Evolutionary conservation across 2,888 invertebrate genomes (phyloP).

Genomic region (Sarcophaga rosellei): DNA sequence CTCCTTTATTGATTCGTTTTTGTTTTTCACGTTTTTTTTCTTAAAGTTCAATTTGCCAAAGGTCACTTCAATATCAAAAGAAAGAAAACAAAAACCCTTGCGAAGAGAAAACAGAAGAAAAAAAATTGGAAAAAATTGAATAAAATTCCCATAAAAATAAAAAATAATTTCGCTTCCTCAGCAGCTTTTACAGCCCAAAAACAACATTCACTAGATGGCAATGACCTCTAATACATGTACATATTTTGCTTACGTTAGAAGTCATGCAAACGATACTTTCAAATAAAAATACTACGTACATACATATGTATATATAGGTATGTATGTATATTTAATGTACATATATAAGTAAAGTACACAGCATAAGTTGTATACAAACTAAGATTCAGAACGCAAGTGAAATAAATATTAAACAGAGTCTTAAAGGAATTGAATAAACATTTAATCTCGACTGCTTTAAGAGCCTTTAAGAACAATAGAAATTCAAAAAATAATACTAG

Average conservation of each 20-base stretch:
- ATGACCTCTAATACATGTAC: conserved; percentile 53
- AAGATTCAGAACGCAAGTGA: not conserved
- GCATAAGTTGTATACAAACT: not conserved
- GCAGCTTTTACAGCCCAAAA: not conserved
- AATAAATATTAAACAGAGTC: not conserved
- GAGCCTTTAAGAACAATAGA: too few species aligned
- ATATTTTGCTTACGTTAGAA: conserved; percentile 13
- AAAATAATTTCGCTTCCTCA: not conserved
- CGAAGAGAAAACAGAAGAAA: too few species aligned
- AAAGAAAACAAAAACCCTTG: not conserved
- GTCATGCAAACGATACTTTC: conserved; percentile 43
- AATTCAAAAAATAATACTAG: too few species aligned
- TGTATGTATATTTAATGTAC: not conserved
- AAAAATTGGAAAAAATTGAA: too few species aligned
- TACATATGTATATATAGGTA: too few species aligned
- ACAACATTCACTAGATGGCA: conserved; percentile 38
- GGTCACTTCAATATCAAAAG: conserved; percentile 33
- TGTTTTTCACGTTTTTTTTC: not conserved
- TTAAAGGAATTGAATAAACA: conserved; percentile 27
- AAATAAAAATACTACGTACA: not conserved
- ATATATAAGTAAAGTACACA: conserved; percentile 14
- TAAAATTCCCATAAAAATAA: too few species aligned
- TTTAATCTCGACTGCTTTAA: too few species aligned
- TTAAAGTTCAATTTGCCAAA: conserved; percentile 8
- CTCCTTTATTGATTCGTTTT: too few species aligned